Percentiles rank a stretch among this genome's conserved stretches.
Evolutionary conservation across 2,888 invertebrate species (phyloP).

Genomic region (Cephalotes varians): DNA sequence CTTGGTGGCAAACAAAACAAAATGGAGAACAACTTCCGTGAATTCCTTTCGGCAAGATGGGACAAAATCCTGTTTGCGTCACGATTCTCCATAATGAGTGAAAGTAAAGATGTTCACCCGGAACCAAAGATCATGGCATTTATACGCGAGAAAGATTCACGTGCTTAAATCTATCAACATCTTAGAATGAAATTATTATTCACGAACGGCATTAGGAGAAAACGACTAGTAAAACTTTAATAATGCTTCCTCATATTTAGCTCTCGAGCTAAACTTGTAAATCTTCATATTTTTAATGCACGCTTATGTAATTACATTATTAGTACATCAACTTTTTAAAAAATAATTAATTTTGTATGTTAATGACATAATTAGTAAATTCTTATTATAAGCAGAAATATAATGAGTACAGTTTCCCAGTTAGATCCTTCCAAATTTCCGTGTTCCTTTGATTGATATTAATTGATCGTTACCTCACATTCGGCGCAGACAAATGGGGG

Average conservation of each 20-base stretch:
- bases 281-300: not conserved
- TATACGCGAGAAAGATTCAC: constrained; percentile 52
- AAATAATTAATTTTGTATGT: not conserved
- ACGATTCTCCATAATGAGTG: constrained; percentile 81
- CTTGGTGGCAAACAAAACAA: constrained; percentile 8
- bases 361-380: not conserved
- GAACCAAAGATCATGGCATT: constrained; percentile 74
- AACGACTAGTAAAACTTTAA: constrained; percentile 36
- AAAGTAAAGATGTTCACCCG: constrained; percentile 81
- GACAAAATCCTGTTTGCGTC: constrained; percentile 76
- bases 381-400: not conserved
- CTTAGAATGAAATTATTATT: constrained; percentile 38
- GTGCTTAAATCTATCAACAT: constrained; percentile 42
- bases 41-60: constrained; percentile 47
- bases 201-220: constrained; percentile 50
- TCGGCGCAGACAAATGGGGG: not conserved
- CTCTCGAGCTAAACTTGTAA: not conserved
- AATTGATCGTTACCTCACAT: not conserved
- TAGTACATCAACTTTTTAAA: not conserved
- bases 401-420: not conserved
- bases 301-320: not conserved
- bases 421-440: not conserved
- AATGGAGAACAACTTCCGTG: constrained; percentile 45
- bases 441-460: not conserved
- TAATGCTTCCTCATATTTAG: not conserved